phyloP scores from a whole-genome alignment of 2,888 invertebrate species.

The Luffia ferchaultella region DNA sequence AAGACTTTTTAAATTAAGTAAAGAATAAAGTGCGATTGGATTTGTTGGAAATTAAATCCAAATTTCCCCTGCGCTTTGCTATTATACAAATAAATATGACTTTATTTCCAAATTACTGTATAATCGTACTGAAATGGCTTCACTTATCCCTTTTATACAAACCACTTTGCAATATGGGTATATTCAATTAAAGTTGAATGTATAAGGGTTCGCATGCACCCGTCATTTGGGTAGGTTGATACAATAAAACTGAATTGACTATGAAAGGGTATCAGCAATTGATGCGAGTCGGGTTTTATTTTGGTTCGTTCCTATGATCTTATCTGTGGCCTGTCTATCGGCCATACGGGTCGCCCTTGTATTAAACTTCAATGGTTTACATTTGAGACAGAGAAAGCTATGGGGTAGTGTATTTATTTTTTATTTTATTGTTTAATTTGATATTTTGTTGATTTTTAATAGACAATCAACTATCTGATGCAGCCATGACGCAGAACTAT shows the following conservation, averaged over 20 bases:
- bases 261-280: constrained; percentile 50
- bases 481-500: too few relatives aligned
- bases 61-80: too few relatives aligned
- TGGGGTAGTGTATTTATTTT: constrained; percentile 21
- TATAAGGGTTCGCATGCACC: constrained; percentile 18
- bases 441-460: neutral
- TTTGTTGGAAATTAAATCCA: too few relatives aligned
- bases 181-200: neutral
- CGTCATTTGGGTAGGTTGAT: constrained; percentile 22
- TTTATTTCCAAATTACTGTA: too few relatives aligned
- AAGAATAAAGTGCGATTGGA: too few relatives aligned
- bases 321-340: constrained; percentile 44
- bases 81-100: too few relatives aligned
- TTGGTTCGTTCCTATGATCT: constrained; percentile 53
- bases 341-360: constrained; percentile 52
- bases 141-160: neutral
- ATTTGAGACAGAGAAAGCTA: constrained; percentile 19
- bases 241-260: constrained; percentile 27
- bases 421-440: constrained; percentile 9
- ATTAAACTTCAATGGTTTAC: constrained; percentile 42
- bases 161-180: neutral
- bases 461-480: neutral
- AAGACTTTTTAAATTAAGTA: too few relatives aligned
- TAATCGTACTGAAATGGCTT: too few relatives aligned
- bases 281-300: constrained; percentile 30